Evolutionary conservation across 2,113 vertebrate genomes (phyloP).

Genomic region (Semnornis frantzii): DNA sequence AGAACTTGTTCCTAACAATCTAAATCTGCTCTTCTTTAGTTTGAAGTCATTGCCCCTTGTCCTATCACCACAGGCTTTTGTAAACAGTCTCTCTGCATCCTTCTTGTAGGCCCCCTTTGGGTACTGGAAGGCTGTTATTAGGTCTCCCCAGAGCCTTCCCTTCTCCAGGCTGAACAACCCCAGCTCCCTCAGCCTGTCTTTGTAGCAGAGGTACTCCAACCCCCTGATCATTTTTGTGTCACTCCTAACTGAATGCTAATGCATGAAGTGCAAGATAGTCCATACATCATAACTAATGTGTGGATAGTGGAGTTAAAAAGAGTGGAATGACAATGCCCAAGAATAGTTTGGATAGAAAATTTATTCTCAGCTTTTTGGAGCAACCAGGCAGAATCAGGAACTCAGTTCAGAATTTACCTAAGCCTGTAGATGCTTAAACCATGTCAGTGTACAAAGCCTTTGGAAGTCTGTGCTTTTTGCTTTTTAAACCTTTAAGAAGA

Average conservation of each 20-base stretch:
- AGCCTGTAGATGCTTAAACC: not conserved
- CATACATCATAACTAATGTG: not conserved
- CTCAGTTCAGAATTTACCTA: not conserved
- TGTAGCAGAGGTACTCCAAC: too few relatives aligned
- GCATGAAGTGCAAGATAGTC: not conserved
- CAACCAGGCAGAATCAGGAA: not conserved
- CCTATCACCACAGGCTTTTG: too few relatives aligned
- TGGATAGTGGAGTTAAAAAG: not conserved
- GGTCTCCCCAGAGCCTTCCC: too few relatives aligned
- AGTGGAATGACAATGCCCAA: not conserved
- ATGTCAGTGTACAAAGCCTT: rapidly evolving
- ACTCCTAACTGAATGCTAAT: not conserved
- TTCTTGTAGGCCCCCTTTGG: too few relatives aligned
- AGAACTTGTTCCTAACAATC: too few relatives aligned
- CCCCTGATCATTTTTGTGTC: too few relatives aligned
- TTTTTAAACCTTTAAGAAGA: not conserved
- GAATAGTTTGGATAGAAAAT: not conserved
- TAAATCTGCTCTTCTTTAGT: too few relatives aligned
- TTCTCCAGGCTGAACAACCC: too few relatives aligned
- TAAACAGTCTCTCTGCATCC: too few relatives aligned
- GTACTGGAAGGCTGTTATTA: too few relatives aligned
- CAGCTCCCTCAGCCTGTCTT: too few relatives aligned
- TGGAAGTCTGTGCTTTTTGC: not conserved
- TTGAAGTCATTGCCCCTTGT: too few relatives aligned
- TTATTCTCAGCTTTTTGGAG: not conserved